A percentile compares a stretch with the other conserved stretches of the same genome.
These are phyloP conservation scores for Hyppa rectilinea DNA, from an alignment of 2,888 invertebrate species.

Conservation along the genomic window DNA sequence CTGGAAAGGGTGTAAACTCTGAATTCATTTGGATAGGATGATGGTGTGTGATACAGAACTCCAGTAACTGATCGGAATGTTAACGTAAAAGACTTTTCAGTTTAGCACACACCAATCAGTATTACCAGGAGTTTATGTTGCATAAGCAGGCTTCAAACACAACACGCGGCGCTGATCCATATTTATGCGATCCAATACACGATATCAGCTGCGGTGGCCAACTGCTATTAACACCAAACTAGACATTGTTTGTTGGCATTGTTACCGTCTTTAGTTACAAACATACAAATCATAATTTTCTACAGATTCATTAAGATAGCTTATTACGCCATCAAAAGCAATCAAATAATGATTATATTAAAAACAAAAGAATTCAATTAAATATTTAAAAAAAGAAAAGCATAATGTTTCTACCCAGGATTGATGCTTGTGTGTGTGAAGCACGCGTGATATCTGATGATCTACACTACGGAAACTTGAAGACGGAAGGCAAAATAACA, in stretches of 20 bases:
- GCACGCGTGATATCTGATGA: conserved; percentile 95
- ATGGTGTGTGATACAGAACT: background rate
- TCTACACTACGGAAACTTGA: conserved; percentile 93
- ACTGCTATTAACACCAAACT: conserved; percentile 12
- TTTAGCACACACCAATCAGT: conserved; percentile 19
- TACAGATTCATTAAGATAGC: background rate
- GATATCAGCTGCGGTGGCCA: conserved; percentile 49
- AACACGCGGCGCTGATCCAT: conserved; percentile 50
- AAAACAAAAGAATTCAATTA: background rate
- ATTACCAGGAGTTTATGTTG: conserved; percentile 50
- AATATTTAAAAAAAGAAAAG: background rate
- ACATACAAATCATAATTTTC: background rate
- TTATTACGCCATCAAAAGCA: background rate
- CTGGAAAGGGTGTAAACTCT: background rate
- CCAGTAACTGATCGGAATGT: background rate
- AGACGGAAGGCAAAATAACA: rapidly evolving
- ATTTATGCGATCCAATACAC: conserved; percentile 70
- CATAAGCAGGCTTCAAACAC: conserved; percentile 35
- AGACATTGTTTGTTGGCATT: conserved; percentile 1
- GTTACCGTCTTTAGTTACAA: background rate
- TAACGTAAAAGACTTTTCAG: conserved; percentile 9
- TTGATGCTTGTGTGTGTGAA: conserved; percentile 95
- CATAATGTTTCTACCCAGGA: conserved; percentile 92
- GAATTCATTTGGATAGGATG: background rate
- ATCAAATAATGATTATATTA: background rate